phyloP scores from a whole-genome alignment of 2,888 invertebrate genomes.

The Sialis lutaria region DNA sequence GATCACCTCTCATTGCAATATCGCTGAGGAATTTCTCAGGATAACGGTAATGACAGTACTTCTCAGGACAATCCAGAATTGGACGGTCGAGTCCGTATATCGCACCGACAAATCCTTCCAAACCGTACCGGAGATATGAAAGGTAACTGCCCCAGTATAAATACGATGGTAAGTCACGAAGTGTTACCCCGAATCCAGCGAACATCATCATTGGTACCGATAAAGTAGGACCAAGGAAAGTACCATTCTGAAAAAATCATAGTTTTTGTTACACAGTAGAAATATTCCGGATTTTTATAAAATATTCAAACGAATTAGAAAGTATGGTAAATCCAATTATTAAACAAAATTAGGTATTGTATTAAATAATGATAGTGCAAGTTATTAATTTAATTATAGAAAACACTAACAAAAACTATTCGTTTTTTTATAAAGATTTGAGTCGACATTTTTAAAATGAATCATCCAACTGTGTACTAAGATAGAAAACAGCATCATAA shows the following conservation, averaged over 20 bases:
- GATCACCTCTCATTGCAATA: conserved; percentile 62
- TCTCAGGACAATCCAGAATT: conserved; percentile 54
- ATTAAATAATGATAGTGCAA: no score
- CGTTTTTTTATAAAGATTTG: no score
- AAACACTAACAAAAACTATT: no score
- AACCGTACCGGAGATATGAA: conserved; percentile 78
- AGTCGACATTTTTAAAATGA: not conserved
- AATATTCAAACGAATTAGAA: no score
- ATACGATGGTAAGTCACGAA: conserved; percentile 70
- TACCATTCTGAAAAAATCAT: conserved; percentile 57
- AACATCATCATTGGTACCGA: conserved; percentile 94
- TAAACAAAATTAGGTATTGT: no score
- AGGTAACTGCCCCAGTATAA: conserved; percentile 83
- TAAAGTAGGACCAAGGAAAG: conserved; percentile 82
- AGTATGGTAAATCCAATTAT: no score
- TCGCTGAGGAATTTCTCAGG: conserved; percentile 66
- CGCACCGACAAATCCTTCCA: conserved; percentile 71
- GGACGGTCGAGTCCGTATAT: conserved; percentile 69
- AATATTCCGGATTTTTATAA: no score
- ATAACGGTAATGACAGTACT: conserved; percentile 71
- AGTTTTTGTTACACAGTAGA: no score
- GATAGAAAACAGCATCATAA: not conserved
- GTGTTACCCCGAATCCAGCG: conserved; percentile 85
- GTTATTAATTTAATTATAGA: no score
- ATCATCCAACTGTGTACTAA: not conserved